Conservation (phyloP, 2,113 vertebrate genomes). For the Poecile atricapillus region DNA sequence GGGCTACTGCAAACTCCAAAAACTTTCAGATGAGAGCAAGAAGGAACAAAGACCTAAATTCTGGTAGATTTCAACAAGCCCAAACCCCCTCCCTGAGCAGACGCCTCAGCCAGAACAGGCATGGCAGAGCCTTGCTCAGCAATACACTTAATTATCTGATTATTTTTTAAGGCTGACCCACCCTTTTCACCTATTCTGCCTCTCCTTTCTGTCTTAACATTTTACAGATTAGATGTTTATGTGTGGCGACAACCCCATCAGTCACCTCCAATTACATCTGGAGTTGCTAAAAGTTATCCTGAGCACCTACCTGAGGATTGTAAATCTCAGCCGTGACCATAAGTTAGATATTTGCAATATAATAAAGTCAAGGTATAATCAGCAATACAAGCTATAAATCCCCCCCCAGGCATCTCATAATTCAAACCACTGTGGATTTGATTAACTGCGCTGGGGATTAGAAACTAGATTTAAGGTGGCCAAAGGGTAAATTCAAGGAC, state of each 20-base stretch:
- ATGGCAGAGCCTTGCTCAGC: neutral
- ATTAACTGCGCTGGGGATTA: neutral
- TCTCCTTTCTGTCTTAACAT: neutral
- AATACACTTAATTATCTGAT: neutral
- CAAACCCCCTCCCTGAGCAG: neutral
- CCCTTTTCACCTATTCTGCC: neutral
- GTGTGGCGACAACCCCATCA: neutral
- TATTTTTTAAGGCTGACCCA: neutral
- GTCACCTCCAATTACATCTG: neutral
- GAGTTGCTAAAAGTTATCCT: neutral
- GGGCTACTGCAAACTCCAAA: neutral
- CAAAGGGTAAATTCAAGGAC: constrained; percentile 45
- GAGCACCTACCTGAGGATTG: constrained; percentile 35
- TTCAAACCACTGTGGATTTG: constrained; percentile 24
- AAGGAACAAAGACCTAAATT: neutral
- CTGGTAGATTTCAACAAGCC: neutral
- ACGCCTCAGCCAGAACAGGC: neutral
- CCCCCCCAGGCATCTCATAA: constrained; percentile 19
- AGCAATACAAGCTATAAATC: constrained; percentile 36
- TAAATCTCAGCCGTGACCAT: neutral
- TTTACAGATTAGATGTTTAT: neutral
- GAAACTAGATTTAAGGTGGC: constrained; percentile 24
- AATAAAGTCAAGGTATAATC: constrained; percentile 49
- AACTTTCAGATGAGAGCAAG: neutral
- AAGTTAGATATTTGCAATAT: constrained; percentile 21